These are phyloP conservation scores for Drosophila guanche DNA, from an alignment of 1,140 invertebrate genomes.

Conservation along the genomic window DNA sequence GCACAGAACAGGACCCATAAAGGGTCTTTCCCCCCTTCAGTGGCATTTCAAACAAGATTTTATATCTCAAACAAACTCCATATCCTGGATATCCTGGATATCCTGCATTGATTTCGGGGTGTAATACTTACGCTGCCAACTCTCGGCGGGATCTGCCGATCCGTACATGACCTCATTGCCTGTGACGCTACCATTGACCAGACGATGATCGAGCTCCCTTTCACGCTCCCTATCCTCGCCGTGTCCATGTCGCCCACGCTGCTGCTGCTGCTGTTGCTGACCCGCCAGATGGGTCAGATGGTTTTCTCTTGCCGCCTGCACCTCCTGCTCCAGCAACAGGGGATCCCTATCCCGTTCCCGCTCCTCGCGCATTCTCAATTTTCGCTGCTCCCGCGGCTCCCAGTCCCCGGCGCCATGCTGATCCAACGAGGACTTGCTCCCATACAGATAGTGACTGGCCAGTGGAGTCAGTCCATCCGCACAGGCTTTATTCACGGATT, in stretches of 20 bases:
- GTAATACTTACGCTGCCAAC: constrained; percentile 85
- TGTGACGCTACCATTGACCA: constrained; percentile 45
- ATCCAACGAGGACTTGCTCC: constrained; percentile 73
- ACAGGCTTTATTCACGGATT: constrained; percentile 59
- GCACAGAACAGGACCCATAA: no score
- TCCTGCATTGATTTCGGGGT: no score
- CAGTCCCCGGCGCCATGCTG: constrained; percentile 51
- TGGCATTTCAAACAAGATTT: background rate
- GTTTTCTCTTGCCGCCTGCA: constrained; percentile 46
- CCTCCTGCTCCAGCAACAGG: constrained; percentile 62
- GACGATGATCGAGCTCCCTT: constrained; percentile 55
- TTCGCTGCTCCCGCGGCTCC: constrained; percentile 69
- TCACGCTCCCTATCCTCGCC: constrained; percentile 42
- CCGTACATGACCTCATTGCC: constrained; percentile 29
- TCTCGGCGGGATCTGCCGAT: constrained; percentile 86
- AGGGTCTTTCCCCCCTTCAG: no score
- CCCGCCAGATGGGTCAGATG: constrained; percentile 44
- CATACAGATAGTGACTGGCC: constrained; percentile 76
- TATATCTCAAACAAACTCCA: background rate
- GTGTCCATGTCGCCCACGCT: constrained; percentile 51
- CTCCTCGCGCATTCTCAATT: constrained; percentile 62
- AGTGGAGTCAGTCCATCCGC: constrained; percentile 72
- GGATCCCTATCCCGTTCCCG: constrained; percentile 59
- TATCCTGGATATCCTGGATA: no score
- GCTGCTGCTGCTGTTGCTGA: constrained; percentile 41